These are phyloP conservation scores for Heteropelma amictum DNA, from an alignment of 2,888 invertebrate species.

Conservation along the genomic window DNA sequence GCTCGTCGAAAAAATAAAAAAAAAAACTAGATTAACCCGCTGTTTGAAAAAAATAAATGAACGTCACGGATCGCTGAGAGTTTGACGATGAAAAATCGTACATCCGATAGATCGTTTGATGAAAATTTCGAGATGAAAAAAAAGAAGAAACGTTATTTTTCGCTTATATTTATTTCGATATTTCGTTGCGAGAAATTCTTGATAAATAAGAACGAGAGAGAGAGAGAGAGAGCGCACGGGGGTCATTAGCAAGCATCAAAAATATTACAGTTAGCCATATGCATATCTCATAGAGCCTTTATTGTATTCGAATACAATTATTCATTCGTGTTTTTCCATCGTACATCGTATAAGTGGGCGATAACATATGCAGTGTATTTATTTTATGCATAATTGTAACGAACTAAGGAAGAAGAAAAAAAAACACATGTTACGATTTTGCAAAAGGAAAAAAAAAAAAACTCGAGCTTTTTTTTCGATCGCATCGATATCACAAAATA, in stretches of 20 bases:
- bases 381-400: slow-evolving; percentile 44
- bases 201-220: background rate
- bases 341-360: slow-evolving; percentile 63
- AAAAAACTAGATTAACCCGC: background rate
- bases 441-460: slow-evolving; percentile 20
- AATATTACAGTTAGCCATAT: slow-evolving; percentile 66
- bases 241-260: slow-evolving; percentile 49
- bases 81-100: no score
- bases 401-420: slow-evolving; percentile 21
- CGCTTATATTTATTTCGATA: slow-evolving; percentile 25
- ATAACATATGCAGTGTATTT: slow-evolving; percentile 59
- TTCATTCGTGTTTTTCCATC: slow-evolving; percentile 56
- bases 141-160: no score
- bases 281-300: slow-evolving; percentile 70
- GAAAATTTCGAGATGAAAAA: background rate
- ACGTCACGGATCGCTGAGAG: no score
- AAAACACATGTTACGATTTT: slow-evolving; percentile 13
- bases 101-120: background rate
- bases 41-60: no score
- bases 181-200: background rate
- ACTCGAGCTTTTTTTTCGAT: slow-evolving; percentile 6
- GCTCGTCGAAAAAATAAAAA: background rate
- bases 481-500: slow-evolving; percentile 36
- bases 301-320: slow-evolving; percentile 71
- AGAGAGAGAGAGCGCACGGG: slow-evolving; percentile 40